Evolutionary conservation across 2,113 vertebrate species (phyloP).

Genomic region (Hepsetus odoe): DNA sequence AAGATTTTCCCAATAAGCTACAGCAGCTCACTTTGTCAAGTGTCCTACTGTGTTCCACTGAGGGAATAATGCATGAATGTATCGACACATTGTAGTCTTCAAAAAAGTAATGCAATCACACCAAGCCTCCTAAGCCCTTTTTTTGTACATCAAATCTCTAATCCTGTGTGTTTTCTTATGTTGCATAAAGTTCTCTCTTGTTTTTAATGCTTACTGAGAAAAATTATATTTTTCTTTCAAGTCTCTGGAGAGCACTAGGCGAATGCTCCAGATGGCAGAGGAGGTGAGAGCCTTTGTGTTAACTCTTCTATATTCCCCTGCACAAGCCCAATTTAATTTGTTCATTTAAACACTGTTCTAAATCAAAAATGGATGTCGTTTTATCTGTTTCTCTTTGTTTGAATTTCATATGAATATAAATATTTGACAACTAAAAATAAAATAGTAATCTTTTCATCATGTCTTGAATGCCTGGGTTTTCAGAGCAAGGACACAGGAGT

Average conservation of each 20-base stretch:
- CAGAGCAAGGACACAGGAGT: constrained; percentile 85
- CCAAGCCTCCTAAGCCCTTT: neutral
- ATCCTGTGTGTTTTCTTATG: constrained; percentile 1
- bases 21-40: too few relatives aligned
- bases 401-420: too few relatives aligned
- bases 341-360: neutral
- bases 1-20: too few relatives aligned
- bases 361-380: neutral
- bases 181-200: neutral
- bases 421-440: neutral
- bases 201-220: constrained; percentile 19
- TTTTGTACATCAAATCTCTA: neutral
- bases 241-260: constrained; percentile 96
- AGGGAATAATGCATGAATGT: too few relatives aligned
- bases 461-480: constrained; percentile 43
- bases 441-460: neutral
- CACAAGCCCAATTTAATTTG: neutral
- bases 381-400: neutral
- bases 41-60: too few relatives aligned
- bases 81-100: neutral
- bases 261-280: constrained; percentile 90
- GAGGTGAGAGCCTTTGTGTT: constrained; percentile 82
- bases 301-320: constrained; percentile 10
- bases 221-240: constrained; percentile 65
- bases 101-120: neutral